phyloP scores from a whole-genome alignment of 2,113 vertebrate species.

The Vimba vimba region DNA sequence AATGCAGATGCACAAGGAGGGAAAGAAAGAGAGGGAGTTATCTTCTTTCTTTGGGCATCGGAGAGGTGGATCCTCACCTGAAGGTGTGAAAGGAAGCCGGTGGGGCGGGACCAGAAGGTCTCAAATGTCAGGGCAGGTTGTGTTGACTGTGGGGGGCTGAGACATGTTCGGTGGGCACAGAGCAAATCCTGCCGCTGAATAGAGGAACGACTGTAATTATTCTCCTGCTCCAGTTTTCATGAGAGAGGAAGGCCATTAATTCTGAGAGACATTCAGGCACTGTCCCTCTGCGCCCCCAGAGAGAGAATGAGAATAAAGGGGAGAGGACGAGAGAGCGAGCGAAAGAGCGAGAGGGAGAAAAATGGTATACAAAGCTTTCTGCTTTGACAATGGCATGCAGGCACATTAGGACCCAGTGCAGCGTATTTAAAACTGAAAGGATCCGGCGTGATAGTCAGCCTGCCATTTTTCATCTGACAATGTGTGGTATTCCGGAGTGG shows the following conservation, averaged over 20 bases:
- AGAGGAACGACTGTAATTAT: constrained; percentile 69
- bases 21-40: background rate
- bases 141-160: constrained; percentile 25
- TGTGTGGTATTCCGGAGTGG: constrained; percentile 39
- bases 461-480: constrained; percentile 53
- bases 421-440: constrained; percentile 56
- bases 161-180: constrained; percentile 58
- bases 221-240: constrained; percentile 67
- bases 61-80: constrained; percentile 16
- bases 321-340: constrained; percentile 13
- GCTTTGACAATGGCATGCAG: constrained; percentile 58
- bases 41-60: background rate
- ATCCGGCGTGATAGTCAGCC: constrained; percentile 54
- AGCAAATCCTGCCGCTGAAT: constrained; percentile 51
- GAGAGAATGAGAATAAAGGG: constrained; percentile 56
- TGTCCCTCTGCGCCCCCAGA: constrained; percentile 58
- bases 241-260: constrained; percentile 66
- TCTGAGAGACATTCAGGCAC: constrained; percentile 64
- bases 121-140: constrained; percentile 1
- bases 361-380: constrained; percentile 29
- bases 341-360: constrained; percentile 53
- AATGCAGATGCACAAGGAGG: constrained; percentile 47
- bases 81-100: constrained; percentile 15
- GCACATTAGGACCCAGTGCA: constrained; percentile 60
- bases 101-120: background rate